These are phyloP conservation scores for Minunthozetes semirufus DNA, from an alignment of 2,888 invertebrate species.

Conservation along the genomic window DNA sequence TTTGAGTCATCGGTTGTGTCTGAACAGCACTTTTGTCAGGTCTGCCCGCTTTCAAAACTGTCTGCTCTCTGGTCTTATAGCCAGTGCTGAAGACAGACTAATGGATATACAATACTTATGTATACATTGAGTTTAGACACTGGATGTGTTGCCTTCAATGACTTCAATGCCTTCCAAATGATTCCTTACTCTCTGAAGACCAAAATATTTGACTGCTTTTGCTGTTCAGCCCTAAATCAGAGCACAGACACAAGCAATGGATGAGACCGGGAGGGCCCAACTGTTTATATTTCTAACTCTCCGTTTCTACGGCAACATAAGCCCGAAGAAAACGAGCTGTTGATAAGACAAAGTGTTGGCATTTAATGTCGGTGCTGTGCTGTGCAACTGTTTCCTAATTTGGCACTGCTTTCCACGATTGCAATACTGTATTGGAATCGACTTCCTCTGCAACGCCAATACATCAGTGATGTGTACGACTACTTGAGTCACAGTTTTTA, in stretches of 20 bases:
- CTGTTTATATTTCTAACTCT: not conserved
- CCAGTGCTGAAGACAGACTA: conserved; percentile 27
- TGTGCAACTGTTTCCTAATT: conserved; percentile 9
- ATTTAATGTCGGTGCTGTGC: conserved; percentile 2
- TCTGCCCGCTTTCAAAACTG: conserved; percentile 13
- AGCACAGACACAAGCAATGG: not conserved
- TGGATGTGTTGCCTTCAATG: not conserved
- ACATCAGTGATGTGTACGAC: not conserved
- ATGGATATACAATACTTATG: conserved; percentile 15
- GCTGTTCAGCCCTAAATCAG: not conserved
- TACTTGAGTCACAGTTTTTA: not conserved
- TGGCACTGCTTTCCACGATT: conserved; percentile 5
- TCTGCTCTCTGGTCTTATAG: conserved; percentile 26
- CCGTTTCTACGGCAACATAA: conserved; percentile 15
- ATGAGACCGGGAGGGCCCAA: conserved; percentile 8
- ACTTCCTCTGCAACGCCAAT: not conserved
- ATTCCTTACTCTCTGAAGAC: not conserved
- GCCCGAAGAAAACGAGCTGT: not conserved
- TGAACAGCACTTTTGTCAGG: not conserved
- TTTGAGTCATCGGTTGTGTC: not conserved
- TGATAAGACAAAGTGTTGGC: conserved; percentile 3
- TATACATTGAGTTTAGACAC: not conserved
- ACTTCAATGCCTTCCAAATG: no score
- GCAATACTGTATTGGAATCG: not conserved
- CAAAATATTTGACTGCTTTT: not conserved